Conservation (phyloP, 1,140 invertebrate genomes). For the Eubasilissa regina region DNA sequence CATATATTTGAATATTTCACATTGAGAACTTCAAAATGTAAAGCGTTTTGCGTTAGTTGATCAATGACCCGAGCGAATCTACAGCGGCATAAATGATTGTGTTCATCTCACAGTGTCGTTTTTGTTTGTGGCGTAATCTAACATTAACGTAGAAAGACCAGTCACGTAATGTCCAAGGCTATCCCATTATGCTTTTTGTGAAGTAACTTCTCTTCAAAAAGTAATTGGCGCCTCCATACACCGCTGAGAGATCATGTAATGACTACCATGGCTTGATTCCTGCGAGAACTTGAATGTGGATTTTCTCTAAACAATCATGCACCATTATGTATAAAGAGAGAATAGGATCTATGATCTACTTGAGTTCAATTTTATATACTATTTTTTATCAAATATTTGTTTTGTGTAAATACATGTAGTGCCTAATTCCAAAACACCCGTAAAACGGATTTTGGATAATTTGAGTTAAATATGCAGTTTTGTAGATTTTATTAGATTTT, state of each 20-base stretch:
- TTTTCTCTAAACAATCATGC: too few relatives aligned
- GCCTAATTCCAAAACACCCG: too few relatives aligned
- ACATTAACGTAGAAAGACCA: conserved; percentile 47
- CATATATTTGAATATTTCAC: too few relatives aligned
- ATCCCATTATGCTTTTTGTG: conserved; percentile 44
- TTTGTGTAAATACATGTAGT: too few relatives aligned
- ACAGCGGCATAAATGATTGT: conserved; percentile 28
- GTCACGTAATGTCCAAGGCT: conserved; percentile 51
- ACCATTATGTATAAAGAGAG: too few relatives aligned
- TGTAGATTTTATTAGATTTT: too few relatives aligned
- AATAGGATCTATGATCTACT: too few relatives aligned
- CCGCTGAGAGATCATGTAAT: conserved; percentile 44
- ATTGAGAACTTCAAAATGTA: background rate
- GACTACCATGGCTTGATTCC: background rate
- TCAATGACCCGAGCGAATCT: background rate
- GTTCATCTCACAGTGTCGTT: conserved; percentile 34
- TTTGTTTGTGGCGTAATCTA: conserved; percentile 43
- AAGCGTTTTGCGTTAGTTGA: background rate
- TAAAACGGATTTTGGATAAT: too few relatives aligned
- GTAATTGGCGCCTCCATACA: conserved; percentile 50
- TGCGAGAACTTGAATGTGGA: too few relatives aligned
- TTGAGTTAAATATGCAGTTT: too few relatives aligned
- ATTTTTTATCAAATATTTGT: too few relatives aligned
- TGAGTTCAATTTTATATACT: too few relatives aligned
- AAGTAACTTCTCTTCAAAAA: conserved; percentile 36